Percentiles rank a stretch among this genome's conserved stretches.
phyloP scores from a whole-genome alignment of 2,888 invertebrate species.

The Lymantria dispar region DNA sequence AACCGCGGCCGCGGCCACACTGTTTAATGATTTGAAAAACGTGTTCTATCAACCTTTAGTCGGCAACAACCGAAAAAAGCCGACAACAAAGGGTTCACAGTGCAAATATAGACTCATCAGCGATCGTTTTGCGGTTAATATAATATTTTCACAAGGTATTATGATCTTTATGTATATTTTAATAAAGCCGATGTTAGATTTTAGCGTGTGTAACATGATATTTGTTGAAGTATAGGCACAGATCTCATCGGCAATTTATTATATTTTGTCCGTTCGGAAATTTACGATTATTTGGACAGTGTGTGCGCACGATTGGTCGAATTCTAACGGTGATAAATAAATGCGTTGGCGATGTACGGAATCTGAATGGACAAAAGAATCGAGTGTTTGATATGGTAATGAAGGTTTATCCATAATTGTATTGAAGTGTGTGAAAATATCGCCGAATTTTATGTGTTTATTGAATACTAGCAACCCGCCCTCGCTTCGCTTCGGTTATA shows the following conservation, averaged over 20 bases:
- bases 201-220: conserved; percentile 15
- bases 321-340: conserved; percentile 73
- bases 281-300: conserved; percentile 80
- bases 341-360: conserved; percentile 48
- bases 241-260: conserved; percentile 83
- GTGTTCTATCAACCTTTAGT: conserved; percentile 82
- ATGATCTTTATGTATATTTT: conserved; percentile 34
- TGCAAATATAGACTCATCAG: conserved; percentile 76
- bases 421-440: conserved; percentile 19
- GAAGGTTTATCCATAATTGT: conserved; percentile 23
- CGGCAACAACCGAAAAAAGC: conserved; percentile 81
- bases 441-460: conserved; percentile 1
- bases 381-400: conserved; percentile 31
- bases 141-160: conserved; percentile 29
- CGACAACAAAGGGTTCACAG: conserved; percentile 76
- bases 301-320: conserved; percentile 69
- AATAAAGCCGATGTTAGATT: conserved; percentile 29
- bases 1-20: conserved; percentile 74
- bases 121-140: conserved; percentile 21
- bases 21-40: conserved; percentile 83
- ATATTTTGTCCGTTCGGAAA: conserved; percentile 79
- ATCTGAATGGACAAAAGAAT: conserved; percentile 26
- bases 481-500: no score
- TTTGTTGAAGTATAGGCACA: conserved; percentile 66
- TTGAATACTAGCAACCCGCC: conserved; percentile 5